phyloP scores from a whole-genome alignment of 2,113 vertebrate species.

The Labeo rohita region DNA sequence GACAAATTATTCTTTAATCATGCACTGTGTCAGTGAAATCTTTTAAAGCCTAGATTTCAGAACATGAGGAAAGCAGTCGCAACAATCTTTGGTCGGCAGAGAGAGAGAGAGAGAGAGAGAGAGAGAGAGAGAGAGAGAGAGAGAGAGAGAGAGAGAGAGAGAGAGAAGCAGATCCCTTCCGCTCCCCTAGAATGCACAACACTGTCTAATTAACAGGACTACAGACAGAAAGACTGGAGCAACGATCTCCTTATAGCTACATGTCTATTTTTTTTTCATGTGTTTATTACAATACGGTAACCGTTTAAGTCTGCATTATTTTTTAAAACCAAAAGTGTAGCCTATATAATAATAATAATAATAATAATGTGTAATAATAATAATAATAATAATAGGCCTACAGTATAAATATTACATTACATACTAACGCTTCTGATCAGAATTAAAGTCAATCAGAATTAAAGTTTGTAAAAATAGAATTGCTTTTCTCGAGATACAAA shows the following conservation, averaged over 20 bases:
- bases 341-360: not conserved
- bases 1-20: slow-evolving; percentile 15
- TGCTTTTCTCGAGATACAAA: not conserved
- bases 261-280: not conserved
- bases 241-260: not conserved
- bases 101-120: not conserved
- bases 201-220: slow-evolving; percentile 7
- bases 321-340: not conserved
- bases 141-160: slow-evolving; percentile 5
- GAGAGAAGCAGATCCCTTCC: not conserved
- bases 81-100: not conserved
- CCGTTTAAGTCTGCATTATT: not conserved
- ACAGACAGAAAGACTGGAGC: not conserved
- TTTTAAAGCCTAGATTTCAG: slow-evolving; percentile 36
- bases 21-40: slow-evolving; percentile 30
- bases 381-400: too few species aligned
- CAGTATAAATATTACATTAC: not conserved
- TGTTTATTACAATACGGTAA: not conserved
- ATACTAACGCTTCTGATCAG: not conserved
- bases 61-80: slow-evolving; percentile 47
- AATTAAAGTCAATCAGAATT: not conserved
- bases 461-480: not conserved
- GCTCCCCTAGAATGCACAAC: not conserved
- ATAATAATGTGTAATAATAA: not conserved
- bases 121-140: not conserved